A percentile compares a stretch with the other conserved stretches of the same genome.
phyloP scores from a whole-genome alignment of 2,797 vertebrate species.

The Sebastes aleutianus region DNA sequence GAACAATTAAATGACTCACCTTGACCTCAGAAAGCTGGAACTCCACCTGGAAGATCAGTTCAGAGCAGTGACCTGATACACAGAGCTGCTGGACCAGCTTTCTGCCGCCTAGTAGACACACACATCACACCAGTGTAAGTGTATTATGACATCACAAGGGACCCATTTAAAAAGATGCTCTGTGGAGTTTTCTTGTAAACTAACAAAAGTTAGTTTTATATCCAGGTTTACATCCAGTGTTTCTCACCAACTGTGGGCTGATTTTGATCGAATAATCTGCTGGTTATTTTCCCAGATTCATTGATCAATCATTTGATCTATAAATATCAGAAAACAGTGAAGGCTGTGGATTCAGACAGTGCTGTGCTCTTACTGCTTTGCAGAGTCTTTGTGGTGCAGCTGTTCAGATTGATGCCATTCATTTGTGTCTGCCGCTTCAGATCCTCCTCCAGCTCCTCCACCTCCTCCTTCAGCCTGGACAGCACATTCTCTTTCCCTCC shows the following conservation, averaged over 20 bases:
- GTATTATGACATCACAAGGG: background rate
- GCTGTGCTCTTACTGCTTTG: constrained; percentile 78
- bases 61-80: constrained; percentile 81
- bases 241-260: background rate
- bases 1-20: constrained; percentile 73
- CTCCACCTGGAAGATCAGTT: constrained; percentile 86
- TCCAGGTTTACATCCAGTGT: background rate
- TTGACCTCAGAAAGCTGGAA: constrained; percentile 85
- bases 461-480: constrained; percentile 72
- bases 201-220: background rate
- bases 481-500: constrained; percentile 38
- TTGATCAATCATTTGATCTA: background rate
- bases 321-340: background rate
- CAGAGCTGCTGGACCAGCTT: constrained; percentile 76
- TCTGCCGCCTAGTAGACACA: constrained; percentile 68
- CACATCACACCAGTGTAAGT: background rate
- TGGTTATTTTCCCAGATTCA: background rate
- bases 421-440: constrained; percentile 80
- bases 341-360: background rate
- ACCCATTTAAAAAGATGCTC: background rate
- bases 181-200: background rate
- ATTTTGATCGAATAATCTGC: background rate
- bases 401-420: constrained; percentile 82
- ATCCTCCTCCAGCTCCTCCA: constrained; percentile 81
- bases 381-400: constrained; percentile 80